Percentiles rank a stretch among this genome's conserved stretches.
phyloP scores from a whole-genome alignment of 1,140 invertebrate genomes.

The Diorhabda sublineata region DNA sequence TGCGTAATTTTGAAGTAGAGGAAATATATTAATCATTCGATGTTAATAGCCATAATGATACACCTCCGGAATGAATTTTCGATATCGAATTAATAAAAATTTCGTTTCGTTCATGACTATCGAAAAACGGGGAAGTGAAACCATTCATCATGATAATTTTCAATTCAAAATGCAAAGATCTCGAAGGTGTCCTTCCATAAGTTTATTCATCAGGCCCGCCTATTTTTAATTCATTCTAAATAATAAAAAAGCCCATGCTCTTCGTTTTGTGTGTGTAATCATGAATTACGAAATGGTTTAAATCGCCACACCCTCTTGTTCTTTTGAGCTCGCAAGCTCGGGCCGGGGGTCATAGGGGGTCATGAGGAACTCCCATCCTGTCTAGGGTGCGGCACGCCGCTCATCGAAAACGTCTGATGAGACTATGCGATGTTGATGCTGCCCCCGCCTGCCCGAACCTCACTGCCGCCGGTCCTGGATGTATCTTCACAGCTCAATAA shows the following conservation, averaged over 20 bases:
- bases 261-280: slow-evolving; percentile 30
- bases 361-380: slow-evolving; percentile 40
- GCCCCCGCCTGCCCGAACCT: slow-evolving; percentile 12
- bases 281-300: slow-evolving; percentile 36
- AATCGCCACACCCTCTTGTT: slow-evolving; percentile 32
- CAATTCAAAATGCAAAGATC: neutral
- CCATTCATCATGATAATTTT: slow-evolving; percentile 4
- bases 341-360: slow-evolving; percentile 28
- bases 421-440: neutral
- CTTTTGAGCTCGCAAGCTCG: slow-evolving; percentile 25
- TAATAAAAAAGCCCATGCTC: slow-evolving; percentile 17
- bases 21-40: too few species aligned
- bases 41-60: too few species aligned
- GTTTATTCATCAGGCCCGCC: slow-evolving; percentile 22
- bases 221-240: slow-evolving; percentile 25
- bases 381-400: slow-evolving; percentile 36
- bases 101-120: neutral
- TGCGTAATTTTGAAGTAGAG: too few species aligned
- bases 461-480: slow-evolving; percentile 19
- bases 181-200: slow-evolving; percentile 9
- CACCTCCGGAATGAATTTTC: too few species aligned
- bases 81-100: too few species aligned
- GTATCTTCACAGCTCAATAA: slow-evolving; percentile 38
- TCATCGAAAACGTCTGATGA: slow-evolving; percentile 15
- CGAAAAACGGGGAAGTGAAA: neutral